Base-by-base conservation (phyloP, 2,888 invertebrate species). In the Drosophila acutilabella region DNA sequence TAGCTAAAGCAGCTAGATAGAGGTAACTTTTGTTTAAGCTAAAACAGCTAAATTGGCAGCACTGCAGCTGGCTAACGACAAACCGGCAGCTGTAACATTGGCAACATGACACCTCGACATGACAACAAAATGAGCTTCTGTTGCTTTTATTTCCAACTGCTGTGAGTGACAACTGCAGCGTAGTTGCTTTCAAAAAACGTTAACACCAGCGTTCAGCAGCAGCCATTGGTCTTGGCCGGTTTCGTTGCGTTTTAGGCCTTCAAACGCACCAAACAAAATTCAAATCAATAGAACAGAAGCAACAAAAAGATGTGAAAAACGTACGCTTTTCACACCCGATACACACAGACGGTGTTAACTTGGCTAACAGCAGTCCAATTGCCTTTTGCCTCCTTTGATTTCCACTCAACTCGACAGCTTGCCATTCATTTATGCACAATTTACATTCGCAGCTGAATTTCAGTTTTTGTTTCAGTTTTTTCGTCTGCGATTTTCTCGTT, bases 111-210 rank as follows among this genome's bases (percentile, higher is more conserved):
- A 86, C 84, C 81, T 78, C 75, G 80, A 88, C 88, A 88, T 86
- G 88, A 88, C 89, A 88, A 73, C 86, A 83, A 88, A 89, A 88
- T 88, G 88, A 89, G 88, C 88, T 81, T 86, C 89, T 80, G 89
- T 88, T 86, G 85, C 79, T 53, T 71, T 68, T 73, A 13, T 36
- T 36, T 36, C 13, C 77, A 26, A 23, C 23, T 23, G 5, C n/a
- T 30, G 18, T 77, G 74, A 85, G 77, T 79, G 85, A 79, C 85
- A 80, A 86, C 87, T 80, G 78, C 86, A 88, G 74, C 74, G 69
- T 66, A 71, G 73, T 74, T 79, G 88, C 88, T 76, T 85, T 82
- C 83, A 81, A 88, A 88, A 88, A 88, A 72, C 82, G 80, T 85
- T 82, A 85, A 82, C 85, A 86, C 80, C 74, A 78, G 56, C 23